Evolutionary conservation across 2,888 invertebrate genomes (phyloP), one percentile per base, ranked within the genome.

Genomic region (Catocala sponsa): DNA sequence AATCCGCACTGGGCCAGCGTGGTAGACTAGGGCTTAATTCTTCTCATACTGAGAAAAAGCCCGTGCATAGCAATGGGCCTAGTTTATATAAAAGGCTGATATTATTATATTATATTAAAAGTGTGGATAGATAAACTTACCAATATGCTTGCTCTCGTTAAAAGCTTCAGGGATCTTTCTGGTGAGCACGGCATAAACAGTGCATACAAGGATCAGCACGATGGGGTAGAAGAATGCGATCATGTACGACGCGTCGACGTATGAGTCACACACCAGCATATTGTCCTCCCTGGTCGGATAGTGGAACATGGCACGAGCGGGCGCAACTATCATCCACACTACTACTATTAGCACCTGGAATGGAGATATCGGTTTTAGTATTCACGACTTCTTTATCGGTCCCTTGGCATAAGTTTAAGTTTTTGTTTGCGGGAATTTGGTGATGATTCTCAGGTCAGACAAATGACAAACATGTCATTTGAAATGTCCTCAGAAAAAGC

Each of bases 121-220:
- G n/a, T n/a, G n/a, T 25, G 25, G 25, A 43, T 10, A 15, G n/a
- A 9, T 0, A 12, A 35, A 88, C 96, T 95, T 80, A 96, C 99
- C 99, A 79, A 99, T 99, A 92, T 99, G 98, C 92, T 99, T 99
- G 81, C 98, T 98, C 93, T 99, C 99, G 91, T 99, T 99, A 91
- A 99, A 99, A 46, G 99, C 99, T 89, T 99, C 99, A 0, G 99
- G 99, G 68, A 99, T 98, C 95, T 99, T 99, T 74, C 99, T 95
- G 0, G 99, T 99, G 51, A 98, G 96, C 0, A 99, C 97, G 0
- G 99, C 99, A 86, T 99, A 99, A 11, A 99, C 96, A 0, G 99
- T 99, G 90, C 99, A 99, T 63, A 98, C 95, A 12, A 98, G 95
- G 79, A 99, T 98, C 55, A 99, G 95, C 66, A 98, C 95, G 80